Base-by-base conservation (phyloP, 2,888 invertebrate species). In the Cataglyphis livida region DNA sequence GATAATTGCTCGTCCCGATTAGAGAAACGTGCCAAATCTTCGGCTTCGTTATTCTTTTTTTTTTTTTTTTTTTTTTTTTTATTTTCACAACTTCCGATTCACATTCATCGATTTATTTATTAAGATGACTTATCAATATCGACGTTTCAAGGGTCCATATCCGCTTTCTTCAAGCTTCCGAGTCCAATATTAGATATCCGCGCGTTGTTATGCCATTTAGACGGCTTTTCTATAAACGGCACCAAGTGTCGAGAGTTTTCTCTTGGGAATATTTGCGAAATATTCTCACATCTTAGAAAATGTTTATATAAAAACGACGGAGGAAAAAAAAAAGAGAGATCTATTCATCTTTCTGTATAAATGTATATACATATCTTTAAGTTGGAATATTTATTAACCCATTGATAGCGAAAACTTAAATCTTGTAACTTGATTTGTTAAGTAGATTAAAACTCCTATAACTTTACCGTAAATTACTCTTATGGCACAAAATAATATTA, bases 1-100 rank as follows among this genome's bases (percentile, higher is more conserved):
- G 32, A 70, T n/a, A 41, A 68, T 61, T 81, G 64, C 71, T 83
- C 59, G 70, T 73, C 59, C 51, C 48, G 64, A 48, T 81, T 74
- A 59, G 57, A 87, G 76, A 75, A 83, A 85, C 81, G 88, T 88
- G 88, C 88, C 88, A 88, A 88, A 88, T 82, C 44, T 62, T 66
- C 79, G 73, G 79, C 54, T 57, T 70, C n/a, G n/a, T 54, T 68
- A 18, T 57, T 54, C 12, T 54, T 41, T 41, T 41, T 41, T 41
- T 12, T 9, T 15, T 35, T n/a, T n/a, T n/a, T n/a, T 54, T 41
- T 41, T 54, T 41, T 41, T 12, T 9, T 1, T 28, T 28, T 28
- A n/a, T 41, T 68, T 35, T 25, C 41, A 54, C n/a, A 68, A 66
- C 9, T n/a, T 51, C 18, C 18, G 6, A 48, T 48, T 48, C 18